These are phyloP conservation scores for Syngnathoides biaculeatus DNA, from an alignment of 2,113 vertebrate species.

Conservation along the genomic window DNA sequence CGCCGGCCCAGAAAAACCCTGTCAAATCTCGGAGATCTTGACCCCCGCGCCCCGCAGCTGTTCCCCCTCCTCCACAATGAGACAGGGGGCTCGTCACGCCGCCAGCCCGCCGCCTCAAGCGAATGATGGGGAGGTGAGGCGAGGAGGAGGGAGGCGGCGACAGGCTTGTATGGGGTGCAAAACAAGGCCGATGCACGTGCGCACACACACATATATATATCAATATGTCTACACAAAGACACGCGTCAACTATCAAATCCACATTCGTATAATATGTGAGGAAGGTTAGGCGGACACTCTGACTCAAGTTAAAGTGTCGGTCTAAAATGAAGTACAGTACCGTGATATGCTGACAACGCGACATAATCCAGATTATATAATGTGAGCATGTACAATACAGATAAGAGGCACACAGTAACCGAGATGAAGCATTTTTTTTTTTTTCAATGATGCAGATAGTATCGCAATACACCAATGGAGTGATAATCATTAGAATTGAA, in stretches of 20 bases:
- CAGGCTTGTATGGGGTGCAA: slow-evolving; percentile 53
- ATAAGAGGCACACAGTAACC: neutral
- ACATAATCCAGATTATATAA: neutral
- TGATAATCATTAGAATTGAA: neutral
- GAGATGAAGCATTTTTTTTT: neutral
- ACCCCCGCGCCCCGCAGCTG: neutral
- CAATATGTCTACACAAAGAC: slow-evolving; percentile 35
- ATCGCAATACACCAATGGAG: neutral
- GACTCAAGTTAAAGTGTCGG: slow-evolving; percentile 23
- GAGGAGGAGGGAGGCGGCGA: slow-evolving; percentile 7
- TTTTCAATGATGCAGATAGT: neutral
- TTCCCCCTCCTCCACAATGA: neutral
- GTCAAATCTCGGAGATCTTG: neutral
- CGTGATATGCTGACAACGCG: neutral
- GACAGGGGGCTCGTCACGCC: slow-evolving; percentile 5
- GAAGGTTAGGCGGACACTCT: slow-evolving; percentile 36
- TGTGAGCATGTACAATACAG: neutral
- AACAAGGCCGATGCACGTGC: slow-evolving; percentile 35
- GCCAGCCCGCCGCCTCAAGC: slow-evolving; percentile 34
- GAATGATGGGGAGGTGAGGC: slow-evolving; percentile 52
- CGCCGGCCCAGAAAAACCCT: neutral
- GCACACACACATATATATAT: slow-evolving; percentile 22
- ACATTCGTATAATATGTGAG: slow-evolving; percentile 27
- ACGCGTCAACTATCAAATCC: slow-evolving; percentile 46
- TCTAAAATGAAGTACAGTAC: neutral